phyloP scores from a whole-genome alignment of 1,140 invertebrate species.

The Lordiphosa stackelbergi region DNA sequence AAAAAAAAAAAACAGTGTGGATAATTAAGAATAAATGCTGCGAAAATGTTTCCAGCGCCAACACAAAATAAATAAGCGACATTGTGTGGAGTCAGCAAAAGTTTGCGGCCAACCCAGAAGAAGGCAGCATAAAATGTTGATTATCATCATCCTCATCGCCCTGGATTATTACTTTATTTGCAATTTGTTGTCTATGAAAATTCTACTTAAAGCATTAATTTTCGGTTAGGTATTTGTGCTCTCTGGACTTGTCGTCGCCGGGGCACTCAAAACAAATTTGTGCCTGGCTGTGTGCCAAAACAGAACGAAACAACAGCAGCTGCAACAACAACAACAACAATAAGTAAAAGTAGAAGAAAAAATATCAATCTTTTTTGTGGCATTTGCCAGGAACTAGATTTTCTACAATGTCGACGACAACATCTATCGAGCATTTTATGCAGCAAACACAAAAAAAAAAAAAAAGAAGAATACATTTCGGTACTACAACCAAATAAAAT shows the following conservation, averaged over 20 bases:
- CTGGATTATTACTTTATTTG: constrained; percentile 16
- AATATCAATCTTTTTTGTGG: constrained; percentile 69
- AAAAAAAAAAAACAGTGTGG: constrained; percentile 38
- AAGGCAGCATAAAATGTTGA: constrained; percentile 35
- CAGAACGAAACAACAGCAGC: constrained; percentile 42
- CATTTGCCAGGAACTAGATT: constrained; percentile 66
- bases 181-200: constrained; percentile 32
- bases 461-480: constrained; percentile 24
- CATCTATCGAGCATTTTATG: constrained; percentile 49
- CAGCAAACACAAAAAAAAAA: constrained; percentile 42
- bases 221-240: constrained; percentile 2
- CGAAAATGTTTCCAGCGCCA: constrained; percentile 48
- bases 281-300: constrained; percentile 58
- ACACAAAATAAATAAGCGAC: constrained; percentile 43
- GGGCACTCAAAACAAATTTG: constrained; percentile 66
- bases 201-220: constrained; percentile 16
- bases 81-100: constrained; percentile 42
- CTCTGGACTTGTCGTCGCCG: constrained; percentile 63
- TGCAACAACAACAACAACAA: constrained; percentile 51
- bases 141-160: constrained; percentile 27
- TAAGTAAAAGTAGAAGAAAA: constrained; percentile 22
- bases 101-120: constrained; percentile 13
- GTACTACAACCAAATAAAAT: constrained; percentile 42
- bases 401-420: constrained; percentile 38
- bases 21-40: constrained; percentile 69